A percentile compares a stretch with the other conserved stretches of the same genome.
Evolutionary conservation across 2,797 vertebrate species (phyloP).

Genomic region (Etheostoma nigrum): DNA sequence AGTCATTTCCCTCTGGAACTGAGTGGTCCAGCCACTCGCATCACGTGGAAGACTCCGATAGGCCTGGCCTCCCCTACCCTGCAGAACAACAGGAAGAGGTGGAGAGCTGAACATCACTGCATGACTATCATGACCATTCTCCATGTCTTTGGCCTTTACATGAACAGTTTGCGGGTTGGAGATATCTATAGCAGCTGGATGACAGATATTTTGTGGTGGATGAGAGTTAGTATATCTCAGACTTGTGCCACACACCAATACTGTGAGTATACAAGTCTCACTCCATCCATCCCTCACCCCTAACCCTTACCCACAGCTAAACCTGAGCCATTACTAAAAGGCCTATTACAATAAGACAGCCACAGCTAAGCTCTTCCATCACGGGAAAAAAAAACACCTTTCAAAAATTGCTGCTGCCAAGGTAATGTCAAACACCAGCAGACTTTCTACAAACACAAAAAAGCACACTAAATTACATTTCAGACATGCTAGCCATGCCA

Average conservation of each 20-base stretch:
- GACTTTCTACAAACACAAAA: slow-evolving; percentile 52
- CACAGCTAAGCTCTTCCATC: slow-evolving; percentile 61
- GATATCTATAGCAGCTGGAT: slow-evolving; percentile 32
- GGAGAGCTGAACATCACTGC: not conserved
- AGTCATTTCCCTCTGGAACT: slow-evolving; percentile 96
- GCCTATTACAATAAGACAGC: slow-evolving; percentile 56
- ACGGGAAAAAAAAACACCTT: slow-evolving; percentile 42
- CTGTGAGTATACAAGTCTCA: slow-evolving; percentile 53
- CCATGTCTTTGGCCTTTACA: slow-evolving; percentile 3
- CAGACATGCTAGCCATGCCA: slow-evolving; percentile 40
- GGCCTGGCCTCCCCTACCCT: slow-evolving; percentile 89
- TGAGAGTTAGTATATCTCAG: slow-evolving; percentile 46
- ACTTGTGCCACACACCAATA: slow-evolving; percentile 31
- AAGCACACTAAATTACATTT: slow-evolving; percentile 40
- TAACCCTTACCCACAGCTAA: slow-evolving; percentile 52
- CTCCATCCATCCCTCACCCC: slow-evolving; percentile 25
- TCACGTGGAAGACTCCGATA: slow-evolving; percentile 95
- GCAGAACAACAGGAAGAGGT: slow-evolving; percentile 46
- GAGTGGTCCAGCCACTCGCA: slow-evolving; percentile 90
- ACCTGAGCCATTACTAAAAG: slow-evolving; percentile 64
- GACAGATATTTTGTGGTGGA: slow-evolving; percentile 31
- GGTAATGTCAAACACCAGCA: slow-evolving; percentile 68
- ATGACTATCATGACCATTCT: not conserved
- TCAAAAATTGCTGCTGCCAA: slow-evolving; percentile 54
- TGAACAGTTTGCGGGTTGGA: slow-evolving; percentile 16